These are phyloP conservation scores for Priocnemis perturbator DNA, from an alignment of 2,888 invertebrate species.

Conservation along the genomic window DNA sequence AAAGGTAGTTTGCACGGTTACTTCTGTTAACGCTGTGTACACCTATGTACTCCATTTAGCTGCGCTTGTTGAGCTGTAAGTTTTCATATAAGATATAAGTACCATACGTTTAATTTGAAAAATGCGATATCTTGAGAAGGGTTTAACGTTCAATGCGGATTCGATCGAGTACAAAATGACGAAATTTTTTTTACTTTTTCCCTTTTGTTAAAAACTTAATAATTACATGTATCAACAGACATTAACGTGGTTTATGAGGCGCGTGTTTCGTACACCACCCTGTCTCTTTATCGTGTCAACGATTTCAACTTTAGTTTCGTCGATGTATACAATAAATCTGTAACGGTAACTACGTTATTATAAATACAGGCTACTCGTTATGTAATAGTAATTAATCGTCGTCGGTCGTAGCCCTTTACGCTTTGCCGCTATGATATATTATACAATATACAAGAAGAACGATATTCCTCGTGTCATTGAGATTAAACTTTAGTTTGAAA, in stretches of 20 bases:
- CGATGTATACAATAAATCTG: too few relatives aligned
- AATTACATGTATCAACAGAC: constrained; percentile 1
- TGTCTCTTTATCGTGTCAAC: too few relatives aligned
- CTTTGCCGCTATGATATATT: not conserved
- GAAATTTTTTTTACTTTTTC: not conserved
- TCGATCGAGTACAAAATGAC: not conserved
- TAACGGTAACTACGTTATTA: too few relatives aligned
- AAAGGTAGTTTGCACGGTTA: too few relatives aligned
- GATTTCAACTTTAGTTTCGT: too few relatives aligned
- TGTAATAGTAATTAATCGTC: constrained; percentile 3
- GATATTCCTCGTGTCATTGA: constrained; percentile 23
- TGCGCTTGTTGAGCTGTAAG: too few relatives aligned
- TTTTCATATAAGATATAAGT: too few relatives aligned
- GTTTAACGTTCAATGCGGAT: too few relatives aligned
- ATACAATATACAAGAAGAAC: constrained; percentile 12
- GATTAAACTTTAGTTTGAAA: constrained; percentile 51
- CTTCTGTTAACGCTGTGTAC: too few relatives aligned
- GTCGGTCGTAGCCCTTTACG: not conserved
- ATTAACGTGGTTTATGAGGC: not conserved
- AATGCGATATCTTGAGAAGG: too few relatives aligned
- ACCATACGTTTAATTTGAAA: too few relatives aligned
- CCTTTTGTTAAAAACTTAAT: not conserved
- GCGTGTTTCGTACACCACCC: not conserved
- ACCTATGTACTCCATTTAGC: too few relatives aligned
- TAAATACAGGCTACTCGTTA: not conserved